phyloP scores from a whole-genome alignment of 2,797 vertebrate species.

The Pseudochaenichthys georgianus region DNA sequence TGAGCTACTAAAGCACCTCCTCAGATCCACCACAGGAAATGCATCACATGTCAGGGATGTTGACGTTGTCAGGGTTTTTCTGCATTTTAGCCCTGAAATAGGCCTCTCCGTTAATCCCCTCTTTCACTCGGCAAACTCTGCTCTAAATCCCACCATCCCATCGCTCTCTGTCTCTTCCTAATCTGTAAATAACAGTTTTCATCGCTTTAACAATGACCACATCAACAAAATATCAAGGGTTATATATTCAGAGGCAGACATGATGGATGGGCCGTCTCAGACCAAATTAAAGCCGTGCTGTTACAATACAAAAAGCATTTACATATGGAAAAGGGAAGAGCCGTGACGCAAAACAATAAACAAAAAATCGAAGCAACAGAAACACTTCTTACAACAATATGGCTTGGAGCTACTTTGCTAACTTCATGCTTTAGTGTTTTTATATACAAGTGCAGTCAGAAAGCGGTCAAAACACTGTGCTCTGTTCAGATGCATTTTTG shows the following conservation, averaged over 20 bases:
- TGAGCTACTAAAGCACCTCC: conserved; percentile 65
- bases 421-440: conserved; percentile 1
- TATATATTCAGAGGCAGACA: not conserved
- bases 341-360: conserved; percentile 15
- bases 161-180: conserved; percentile 33
- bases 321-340: conserved; percentile 6
- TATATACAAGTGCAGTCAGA: not conserved
- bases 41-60: conserved; percentile 76
- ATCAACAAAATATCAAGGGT: conserved; percentile 10
- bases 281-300: not conserved
- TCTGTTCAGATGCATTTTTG: conserved; percentile 29
- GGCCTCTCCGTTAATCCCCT: conserved; percentile 76
- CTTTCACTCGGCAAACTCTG: conserved; percentile 58
- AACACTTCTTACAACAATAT: conserved; percentile 15
- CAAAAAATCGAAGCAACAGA: conserved; percentile 7
- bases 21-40: conserved; percentile 73
- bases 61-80: conserved; percentile 78
- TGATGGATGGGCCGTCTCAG: not conserved
- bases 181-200: conserved; percentile 69
- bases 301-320: conserved; percentile 4
- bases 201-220: conserved; percentile 11
- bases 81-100: conserved; percentile 77
- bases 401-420: conserved; percentile 12
- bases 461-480: conserved; percentile 1
- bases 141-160: conserved; percentile 59